These are phyloP conservation scores for Charaxes varanes DNA, from an alignment of 1,140 invertebrate species.

Conservation along the genomic window DNA sequence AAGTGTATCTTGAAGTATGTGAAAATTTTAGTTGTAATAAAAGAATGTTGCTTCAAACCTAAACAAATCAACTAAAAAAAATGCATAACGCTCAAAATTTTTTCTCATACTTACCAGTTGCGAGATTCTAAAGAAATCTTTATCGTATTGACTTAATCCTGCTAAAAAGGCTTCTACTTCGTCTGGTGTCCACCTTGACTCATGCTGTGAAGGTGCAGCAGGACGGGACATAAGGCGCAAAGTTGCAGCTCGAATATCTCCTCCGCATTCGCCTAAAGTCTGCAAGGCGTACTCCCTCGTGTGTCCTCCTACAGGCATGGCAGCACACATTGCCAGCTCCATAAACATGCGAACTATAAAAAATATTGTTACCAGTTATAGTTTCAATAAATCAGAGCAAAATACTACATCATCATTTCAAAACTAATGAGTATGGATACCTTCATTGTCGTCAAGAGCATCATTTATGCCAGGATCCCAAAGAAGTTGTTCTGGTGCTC, in stretches of 20 bases:
- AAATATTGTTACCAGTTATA: constrained; percentile 8
- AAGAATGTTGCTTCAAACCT: too few species aligned
- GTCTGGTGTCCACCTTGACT: constrained; percentile 88
- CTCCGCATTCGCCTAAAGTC: constrained; percentile 88
- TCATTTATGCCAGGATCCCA: constrained; percentile 90
- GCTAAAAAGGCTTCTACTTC: constrained; percentile 93
- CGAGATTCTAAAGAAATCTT: constrained; percentile 93
- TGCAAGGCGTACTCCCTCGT: constrained; percentile 97
- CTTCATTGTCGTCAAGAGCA: constrained; percentile 82
- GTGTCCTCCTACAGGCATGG: constrained; percentile 90
- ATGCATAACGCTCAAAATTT: too few species aligned
- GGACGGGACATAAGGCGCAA: constrained; percentile 86
- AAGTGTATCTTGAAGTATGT: too few species aligned
- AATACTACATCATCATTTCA: too few species aligned
- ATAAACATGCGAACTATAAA: constrained; percentile 88
- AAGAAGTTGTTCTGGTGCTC: constrained; percentile 81
- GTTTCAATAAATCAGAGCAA: constrained; percentile 4
- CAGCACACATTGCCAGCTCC: constrained; percentile 94
- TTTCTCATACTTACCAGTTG: constrained; percentile 88
- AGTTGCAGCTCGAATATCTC: constrained; percentile 92
- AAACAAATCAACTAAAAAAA: too few species aligned
- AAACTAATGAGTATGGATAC: constrained; percentile 73
- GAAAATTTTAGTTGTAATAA: too few species aligned
- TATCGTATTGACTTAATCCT: constrained; percentile 91
- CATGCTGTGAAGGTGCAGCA: constrained; percentile 81